phyloP scores from a whole-genome alignment of 2,113 vertebrate genomes.

The Pterocles orientalis region DNA sequence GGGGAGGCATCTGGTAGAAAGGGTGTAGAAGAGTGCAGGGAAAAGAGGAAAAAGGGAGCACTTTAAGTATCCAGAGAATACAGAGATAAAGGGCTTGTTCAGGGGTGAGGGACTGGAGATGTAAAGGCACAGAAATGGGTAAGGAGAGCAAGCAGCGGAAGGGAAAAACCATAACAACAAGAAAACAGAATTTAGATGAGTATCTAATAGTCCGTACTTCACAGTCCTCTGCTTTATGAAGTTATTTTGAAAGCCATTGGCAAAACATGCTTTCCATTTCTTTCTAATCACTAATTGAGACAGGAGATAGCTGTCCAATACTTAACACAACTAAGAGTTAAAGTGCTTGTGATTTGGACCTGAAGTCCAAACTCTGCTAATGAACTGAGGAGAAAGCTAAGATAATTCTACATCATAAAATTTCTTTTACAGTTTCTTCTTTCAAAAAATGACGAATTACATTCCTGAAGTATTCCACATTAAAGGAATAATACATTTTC shows the following conservation, averaged over 20 bases:
- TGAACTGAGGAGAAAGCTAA: background rate
- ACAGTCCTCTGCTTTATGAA: background rate
- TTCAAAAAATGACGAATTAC: background rate
- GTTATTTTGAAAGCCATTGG: background rate
- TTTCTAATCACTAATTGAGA: background rate
- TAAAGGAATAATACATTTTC: background rate
- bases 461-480: background rate
- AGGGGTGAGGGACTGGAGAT: background rate
- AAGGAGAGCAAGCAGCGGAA: background rate
- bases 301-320: background rate
- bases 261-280: background rate
- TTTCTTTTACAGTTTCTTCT: background rate
- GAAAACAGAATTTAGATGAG: background rate
- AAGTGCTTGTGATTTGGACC: background rate
- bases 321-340: background rate
- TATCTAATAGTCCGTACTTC: background rate
- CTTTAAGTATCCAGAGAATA: background rate
- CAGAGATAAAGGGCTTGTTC: background rate
- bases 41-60: background rate
- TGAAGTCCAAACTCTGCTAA: background rate
- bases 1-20: background rate
- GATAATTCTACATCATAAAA: background rate
- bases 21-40: background rate
- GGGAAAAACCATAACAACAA: background rate
- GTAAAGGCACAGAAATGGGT: background rate